phyloP scores from a whole-genome alignment of 2,797 vertebrate species.

The Yasuhikotakia modesta region DNA sequence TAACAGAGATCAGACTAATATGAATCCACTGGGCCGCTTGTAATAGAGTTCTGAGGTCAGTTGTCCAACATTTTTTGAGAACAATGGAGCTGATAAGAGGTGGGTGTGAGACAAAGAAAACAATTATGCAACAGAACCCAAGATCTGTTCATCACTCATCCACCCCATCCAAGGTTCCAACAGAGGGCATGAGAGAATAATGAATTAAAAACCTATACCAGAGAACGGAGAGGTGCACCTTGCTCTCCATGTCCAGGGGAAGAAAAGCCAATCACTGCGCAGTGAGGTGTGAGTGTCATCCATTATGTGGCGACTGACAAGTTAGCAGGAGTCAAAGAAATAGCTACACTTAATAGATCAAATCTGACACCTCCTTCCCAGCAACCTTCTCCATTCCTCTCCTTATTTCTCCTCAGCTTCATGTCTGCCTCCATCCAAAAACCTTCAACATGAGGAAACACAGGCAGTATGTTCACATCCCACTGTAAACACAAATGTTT shows the following conservation, averaged over 20 bases:
- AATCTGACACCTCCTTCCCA: slow-evolving; percentile 86
- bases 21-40: slow-evolving; percentile 13
- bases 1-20: too few species aligned
- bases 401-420: slow-evolving; percentile 64
- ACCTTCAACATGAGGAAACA: neutral
- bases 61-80: slow-evolving; percentile 57
- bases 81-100: slow-evolving; percentile 32
- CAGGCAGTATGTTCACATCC: neutral
- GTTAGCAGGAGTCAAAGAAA: slow-evolving; percentile 69
- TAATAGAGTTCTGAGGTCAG: slow-evolving; percentile 52
- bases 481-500: slow-evolving; percentile 5
- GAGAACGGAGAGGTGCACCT: slow-evolving; percentile 44
- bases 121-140: too few species aligned
- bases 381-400: slow-evolving; percentile 71
- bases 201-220: slow-evolving; percentile 76
- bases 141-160: too few species aligned
- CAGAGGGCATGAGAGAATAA: slow-evolving; percentile 73
- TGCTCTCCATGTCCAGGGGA: slow-evolving; percentile 29
- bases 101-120: neutral
- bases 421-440: neutral
- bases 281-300: slow-evolving; percentile 86
- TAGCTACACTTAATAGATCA: slow-evolving; percentile 89
- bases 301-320: slow-evolving; percentile 78
- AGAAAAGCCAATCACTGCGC: slow-evolving; percentile 76
- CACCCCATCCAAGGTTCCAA: slow-evolving; percentile 59